Conservation (phyloP, 2,113 vertebrate species). For the Delphinus delphis region DNA sequence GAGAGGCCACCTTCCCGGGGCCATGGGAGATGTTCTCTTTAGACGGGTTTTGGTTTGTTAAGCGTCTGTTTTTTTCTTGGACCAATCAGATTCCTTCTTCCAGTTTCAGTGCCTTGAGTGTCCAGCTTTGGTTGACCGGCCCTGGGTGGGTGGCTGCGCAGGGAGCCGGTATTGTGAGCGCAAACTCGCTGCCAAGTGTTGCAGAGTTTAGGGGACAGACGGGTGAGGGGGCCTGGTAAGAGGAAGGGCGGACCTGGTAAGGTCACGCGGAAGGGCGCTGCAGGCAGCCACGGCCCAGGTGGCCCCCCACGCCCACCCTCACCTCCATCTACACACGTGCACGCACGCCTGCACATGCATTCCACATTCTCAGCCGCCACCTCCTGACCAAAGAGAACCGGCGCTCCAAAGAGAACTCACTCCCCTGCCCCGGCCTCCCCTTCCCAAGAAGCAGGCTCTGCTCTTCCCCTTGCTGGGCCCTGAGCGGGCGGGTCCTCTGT, state of each 20-base stretch:
- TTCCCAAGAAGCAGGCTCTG: not conserved
- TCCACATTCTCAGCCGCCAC: not conserved
- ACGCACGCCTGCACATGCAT: not conserved
- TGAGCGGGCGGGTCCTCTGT: not conserved
- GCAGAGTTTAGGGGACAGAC: not conserved
- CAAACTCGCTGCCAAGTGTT: not conserved
- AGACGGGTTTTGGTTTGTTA: constrained; percentile 3
- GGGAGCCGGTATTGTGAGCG: not conserved
- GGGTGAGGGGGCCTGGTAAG: not conserved
- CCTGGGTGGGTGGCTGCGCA: not conserved
- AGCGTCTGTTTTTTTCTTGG: not conserved
- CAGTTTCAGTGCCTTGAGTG: constrained; percentile 81
- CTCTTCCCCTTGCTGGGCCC: not conserved
- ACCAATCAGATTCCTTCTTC: constrained; percentile 36
- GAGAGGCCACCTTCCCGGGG: not conserved
- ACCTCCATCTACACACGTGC: not conserved
- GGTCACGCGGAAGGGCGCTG: not conserved
- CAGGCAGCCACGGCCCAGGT: not conserved
- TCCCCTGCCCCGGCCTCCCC: not conserved
- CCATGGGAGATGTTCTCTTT: not conserved
- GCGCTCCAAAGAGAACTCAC: not conserved
- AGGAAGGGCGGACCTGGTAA: not conserved
- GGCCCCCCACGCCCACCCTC: not conserved
- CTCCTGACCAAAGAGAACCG: constrained; percentile 71
- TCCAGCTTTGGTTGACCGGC: not conserved